Base-by-base conservation (phyloP, 1,140 invertebrate species). In the Nylanderia fulva region DNA sequence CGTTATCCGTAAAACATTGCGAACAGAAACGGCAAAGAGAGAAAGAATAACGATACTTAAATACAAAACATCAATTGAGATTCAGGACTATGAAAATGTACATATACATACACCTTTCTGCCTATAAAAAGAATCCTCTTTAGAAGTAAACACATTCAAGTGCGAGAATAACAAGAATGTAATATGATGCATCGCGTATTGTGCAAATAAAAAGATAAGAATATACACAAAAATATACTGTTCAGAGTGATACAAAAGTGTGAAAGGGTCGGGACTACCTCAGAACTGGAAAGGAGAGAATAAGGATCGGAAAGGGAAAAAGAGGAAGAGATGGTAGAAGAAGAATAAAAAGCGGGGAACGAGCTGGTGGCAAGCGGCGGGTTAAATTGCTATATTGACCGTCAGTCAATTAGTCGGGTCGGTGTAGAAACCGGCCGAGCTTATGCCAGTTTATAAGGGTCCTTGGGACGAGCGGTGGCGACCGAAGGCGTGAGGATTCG, bases 371-470 rank as follows among this genome's bases (percentile, higher is more conserved):
- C 85, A 68, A 77, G 66, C 77, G 75, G 77, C 45, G 75, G 88
- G 76, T 85, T 85, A 88, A 88, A 88, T 90, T 84, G 87, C 85
- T 90, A 88, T 86, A 88, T 90, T 88, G 87, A 85, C 85, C 76
- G 63, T 80, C 80, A 83, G 86, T 89, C 85, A 88, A 89, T 89
- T 89, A 89, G 84, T 83, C 84, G 64, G 63, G 82, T 45, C 80
- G 63, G 71, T 76, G 71, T 77, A 82, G 82, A 86, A 77, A 85
- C 72, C 82, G 60, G 69, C 58, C 66, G 54, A 84, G 79, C 61
- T 86, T 84, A 64, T 58, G 82, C 63, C 82, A 71, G 64, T 86
- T 86, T 86, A 69, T 69, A 83, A 84, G 72, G 80, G 71, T 84
- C 69, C 80, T 86, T 84, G 85, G 82, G 45, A 76, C 52, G 60